Conservation (phyloP, 2,888 invertebrate genomes). For the Drosophila formosana region DNA sequence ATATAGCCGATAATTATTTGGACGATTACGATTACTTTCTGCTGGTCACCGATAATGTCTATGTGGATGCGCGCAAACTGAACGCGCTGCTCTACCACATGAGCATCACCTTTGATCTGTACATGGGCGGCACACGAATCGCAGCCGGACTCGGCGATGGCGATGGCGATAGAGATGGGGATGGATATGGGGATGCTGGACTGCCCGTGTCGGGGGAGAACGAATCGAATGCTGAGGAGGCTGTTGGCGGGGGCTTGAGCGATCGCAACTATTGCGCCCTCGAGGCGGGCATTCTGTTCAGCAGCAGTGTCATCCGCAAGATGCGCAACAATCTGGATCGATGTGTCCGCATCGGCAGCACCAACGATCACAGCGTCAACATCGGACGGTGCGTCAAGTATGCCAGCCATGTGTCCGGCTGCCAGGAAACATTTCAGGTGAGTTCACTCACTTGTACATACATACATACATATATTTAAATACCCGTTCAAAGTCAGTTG, state of each 20-base stretch:
- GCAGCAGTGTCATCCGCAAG: conserved; percentile 93
- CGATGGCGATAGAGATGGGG: neutral
- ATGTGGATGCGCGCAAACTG: conserved; percentile 92
- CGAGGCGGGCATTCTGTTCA: conserved; percentile 94
- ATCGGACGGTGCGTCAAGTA: conserved; percentile 91
- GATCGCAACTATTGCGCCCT: conserved; percentile 85
- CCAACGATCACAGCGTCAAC: conserved; percentile 93
- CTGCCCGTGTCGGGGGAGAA: neutral
- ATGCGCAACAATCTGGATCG: conserved; percentile 93
- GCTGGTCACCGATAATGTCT: conserved; percentile 93
- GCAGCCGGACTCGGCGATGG: neutral
- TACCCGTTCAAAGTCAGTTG: too few relatives aligned
- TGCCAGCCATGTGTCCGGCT: conserved; percentile 84
- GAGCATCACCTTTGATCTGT: conserved; percentile 93
- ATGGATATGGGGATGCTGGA: conserved; percentile 4
- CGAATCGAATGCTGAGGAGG: neutral
- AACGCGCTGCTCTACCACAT: conserved; percentile 90
- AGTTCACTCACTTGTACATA: conserved; percentile 50
- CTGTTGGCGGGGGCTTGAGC: conserved; percentile 50
- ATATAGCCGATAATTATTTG: conserved; percentile 94
- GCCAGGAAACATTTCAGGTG: conserved; percentile 85
- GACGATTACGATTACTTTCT: conserved; percentile 97
- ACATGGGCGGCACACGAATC: conserved; percentile 91
- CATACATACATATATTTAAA: too few relatives aligned
- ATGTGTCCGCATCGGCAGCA: conserved; percentile 94